Percentiles rank a stretch among this genome's conserved stretches.
These are phyloP conservation scores for Varecia variegata DNA, from an alignment of 2,797 vertebrate genomes.

Conservation along the genomic window DNA sequence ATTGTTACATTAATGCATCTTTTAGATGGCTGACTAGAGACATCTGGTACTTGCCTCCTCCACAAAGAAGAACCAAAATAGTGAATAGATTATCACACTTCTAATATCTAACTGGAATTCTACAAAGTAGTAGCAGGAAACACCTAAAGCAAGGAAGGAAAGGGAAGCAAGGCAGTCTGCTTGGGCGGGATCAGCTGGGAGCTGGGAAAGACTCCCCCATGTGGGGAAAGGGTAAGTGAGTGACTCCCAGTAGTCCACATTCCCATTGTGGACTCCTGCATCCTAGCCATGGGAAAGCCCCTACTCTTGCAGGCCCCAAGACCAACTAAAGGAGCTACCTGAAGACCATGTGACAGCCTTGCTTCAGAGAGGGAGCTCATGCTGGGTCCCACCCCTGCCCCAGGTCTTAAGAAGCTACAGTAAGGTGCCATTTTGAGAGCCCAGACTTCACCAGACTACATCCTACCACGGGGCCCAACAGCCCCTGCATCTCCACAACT, in stretches of 20 bases:
- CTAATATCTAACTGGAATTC: not conserved
- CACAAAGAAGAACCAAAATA: not conserved
- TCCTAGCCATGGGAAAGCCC: not conserved
- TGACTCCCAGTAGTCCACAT: not conserved
- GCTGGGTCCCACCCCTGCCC: not conserved
- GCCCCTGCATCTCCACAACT: not conserved
- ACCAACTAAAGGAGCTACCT: not conserved
- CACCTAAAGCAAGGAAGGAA: not conserved
- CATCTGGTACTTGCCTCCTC: not conserved
- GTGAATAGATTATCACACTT: not conserved
- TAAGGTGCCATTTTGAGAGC: not conserved
- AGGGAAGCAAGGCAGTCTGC: not conserved
- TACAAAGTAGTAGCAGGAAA: not conserved
- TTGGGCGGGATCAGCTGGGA: not conserved
- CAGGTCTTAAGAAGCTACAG: not conserved
- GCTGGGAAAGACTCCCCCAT: not conserved
- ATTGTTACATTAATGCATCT: not conserved
- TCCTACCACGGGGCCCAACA: not conserved
- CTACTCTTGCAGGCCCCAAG: not conserved
- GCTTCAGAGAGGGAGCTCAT: not conserved
- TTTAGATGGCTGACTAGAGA: not conserved
- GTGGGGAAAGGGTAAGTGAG: not conserved
- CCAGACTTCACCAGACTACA: not conserved
- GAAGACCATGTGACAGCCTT: not conserved
- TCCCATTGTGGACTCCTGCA: not conserved